phyloP scores from a whole-genome alignment of 2,888 invertebrate species.

The Eretmocerus hayati region DNA sequence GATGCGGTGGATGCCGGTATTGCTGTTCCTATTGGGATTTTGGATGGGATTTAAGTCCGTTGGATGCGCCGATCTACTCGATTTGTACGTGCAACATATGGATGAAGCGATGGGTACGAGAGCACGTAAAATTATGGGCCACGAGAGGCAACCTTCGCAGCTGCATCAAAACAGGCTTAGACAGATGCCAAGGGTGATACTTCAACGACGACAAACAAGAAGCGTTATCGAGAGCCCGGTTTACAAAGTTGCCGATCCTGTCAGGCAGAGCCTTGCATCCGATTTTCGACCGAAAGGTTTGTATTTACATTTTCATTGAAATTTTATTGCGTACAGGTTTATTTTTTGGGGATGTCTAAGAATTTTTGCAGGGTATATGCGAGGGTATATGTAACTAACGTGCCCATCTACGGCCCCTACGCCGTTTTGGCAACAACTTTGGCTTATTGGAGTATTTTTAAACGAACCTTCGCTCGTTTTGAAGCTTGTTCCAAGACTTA shows the following conservation, averaged over 20 bases:
- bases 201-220: slow-evolving; percentile 19
- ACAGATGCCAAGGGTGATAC: neutral
- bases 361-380: too few species aligned
- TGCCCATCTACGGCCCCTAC: too few species aligned
- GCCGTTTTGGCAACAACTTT: too few species aligned
- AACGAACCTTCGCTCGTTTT: too few species aligned
- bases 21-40: slow-evolving; percentile 27
- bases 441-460: too few species aligned
- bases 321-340: too few species aligned
- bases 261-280: slow-evolving; percentile 29
- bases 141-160: neutral
- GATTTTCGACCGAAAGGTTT: neutral
- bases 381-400: too few species aligned
- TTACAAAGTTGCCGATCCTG: slow-evolving; percentile 30
- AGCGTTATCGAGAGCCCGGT: slow-evolving; percentile 24
- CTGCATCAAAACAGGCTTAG: neutral
- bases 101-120: slow-evolving; percentile 38
- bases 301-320: neutral
- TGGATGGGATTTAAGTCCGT: too few species aligned
- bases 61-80: slow-evolving; percentile 37
- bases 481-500: too few species aligned
- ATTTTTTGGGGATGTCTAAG: too few species aligned
- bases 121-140: neutral
- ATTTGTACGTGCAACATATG: slow-evolving; percentile 45
- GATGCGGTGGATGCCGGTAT: too few species aligned